phyloP scores from a whole-genome alignment of 2,888 invertebrate genomes.

The Rhingia campestris region DNA sequence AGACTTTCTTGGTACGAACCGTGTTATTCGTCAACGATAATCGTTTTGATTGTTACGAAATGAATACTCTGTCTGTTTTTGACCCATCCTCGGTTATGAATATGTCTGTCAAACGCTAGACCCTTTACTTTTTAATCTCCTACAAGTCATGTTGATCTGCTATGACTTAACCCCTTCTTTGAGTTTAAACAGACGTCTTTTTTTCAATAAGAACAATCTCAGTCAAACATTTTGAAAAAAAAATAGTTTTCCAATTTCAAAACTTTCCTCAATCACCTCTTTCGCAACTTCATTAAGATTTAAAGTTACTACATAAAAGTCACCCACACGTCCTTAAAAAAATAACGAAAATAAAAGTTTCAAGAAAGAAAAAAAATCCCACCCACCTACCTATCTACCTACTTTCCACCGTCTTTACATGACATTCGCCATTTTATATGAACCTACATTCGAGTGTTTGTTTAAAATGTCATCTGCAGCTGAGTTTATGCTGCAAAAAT shows the following conservation, averaged over 20 bases:
- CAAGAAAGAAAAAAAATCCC: neutral
- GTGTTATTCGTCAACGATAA: too few species aligned
- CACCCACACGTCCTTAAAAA: conserved; percentile 6
- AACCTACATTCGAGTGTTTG: conserved; percentile 47
- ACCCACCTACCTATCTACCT: neutral
- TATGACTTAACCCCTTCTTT: too few species aligned
- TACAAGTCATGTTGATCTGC: too few species aligned
- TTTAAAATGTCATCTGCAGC: conserved; percentile 63
- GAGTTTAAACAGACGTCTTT: too few species aligned
- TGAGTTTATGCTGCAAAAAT: conserved; percentile 62
- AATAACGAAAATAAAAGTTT: neutral
- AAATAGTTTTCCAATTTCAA: neutral
- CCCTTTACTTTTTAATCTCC: too few species aligned
- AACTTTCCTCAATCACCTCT: neutral
- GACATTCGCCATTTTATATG: conserved; percentile 42
- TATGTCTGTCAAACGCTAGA: too few species aligned
- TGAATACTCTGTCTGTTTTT: too few species aligned
- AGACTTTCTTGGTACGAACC: too few species aligned
- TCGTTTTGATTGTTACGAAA: too few species aligned
- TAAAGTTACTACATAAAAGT: conserved; percentile 12
- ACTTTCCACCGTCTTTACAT: conserved; percentile 12
- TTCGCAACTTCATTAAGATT: too few species aligned
- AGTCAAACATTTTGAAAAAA: neutral
- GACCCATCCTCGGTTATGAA: too few species aligned
- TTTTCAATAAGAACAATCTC: neutral